Evolutionary conservation across 64 coral and sea anemone genomes (phyloP), one percentile per base, ranked within the genome.

Genomic region (Orbicella faveolata): DNA sequence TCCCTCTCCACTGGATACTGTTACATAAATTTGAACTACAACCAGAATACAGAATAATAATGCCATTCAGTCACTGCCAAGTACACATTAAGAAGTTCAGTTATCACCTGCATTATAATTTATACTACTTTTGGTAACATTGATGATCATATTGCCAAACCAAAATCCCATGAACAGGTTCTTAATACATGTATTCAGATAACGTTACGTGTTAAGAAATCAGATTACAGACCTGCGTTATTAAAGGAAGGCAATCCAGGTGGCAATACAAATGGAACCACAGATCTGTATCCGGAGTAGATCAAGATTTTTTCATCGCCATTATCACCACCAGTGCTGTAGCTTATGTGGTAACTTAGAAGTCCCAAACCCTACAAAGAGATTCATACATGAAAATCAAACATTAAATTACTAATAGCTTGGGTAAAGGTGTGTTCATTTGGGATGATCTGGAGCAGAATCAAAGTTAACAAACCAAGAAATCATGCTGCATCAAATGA

Each of bases 211-310:
- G 44, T 0, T 14, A 4, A 33, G 6, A 20, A 70, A n/a, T 9
- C n/a, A 26, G 23, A 25, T 26, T 70, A 70, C 67, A 11, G 30
- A 81, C 80, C 61, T 44, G 62, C 67, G 15, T 36, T 5, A 44
- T 83, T 68, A 19, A 44, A 67, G 7, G 34, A 39, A 0, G 61
- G 11, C 34, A 66, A 30, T 44, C 80, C 80, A 83, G 80, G 16
- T 23, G 80, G 80, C 37, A 83, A 41, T 1, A 83, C 80, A 83
- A 83, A 83, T 37, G 34, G 61, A n/a, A 44, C 17, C 7, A 34
- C 61, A 23, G 34, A 61, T 66, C 17, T 83, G 19, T 41, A 41
- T 18, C 80, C 62, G 21, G 80, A 66, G 61, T 83, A 83, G 34
- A 83, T 48, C 19, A 83, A 23, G 39, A 83, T 20, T 41, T 17